Conservation (phyloP, 2,113 vertebrate genomes). For the Istiophorus platypterus region DNA sequence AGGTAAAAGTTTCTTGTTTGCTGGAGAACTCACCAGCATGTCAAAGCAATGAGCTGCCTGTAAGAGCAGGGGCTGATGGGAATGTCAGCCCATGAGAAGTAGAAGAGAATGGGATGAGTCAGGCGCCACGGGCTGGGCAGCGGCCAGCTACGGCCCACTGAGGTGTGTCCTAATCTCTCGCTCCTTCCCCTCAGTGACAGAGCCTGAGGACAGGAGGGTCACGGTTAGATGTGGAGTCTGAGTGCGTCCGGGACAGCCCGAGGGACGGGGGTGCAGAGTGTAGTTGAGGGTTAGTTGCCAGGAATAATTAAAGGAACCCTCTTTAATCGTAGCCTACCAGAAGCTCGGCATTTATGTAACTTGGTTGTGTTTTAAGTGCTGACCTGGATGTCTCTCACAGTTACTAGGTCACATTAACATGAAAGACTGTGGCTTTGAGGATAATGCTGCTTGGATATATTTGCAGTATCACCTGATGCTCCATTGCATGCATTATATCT, state of each 20-base stretch:
- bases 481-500: neutral
- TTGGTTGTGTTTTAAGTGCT: conserved; percentile 22
- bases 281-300: conserved; percentile 32
- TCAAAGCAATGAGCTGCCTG: conserved; percentile 76
- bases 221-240: conserved; percentile 26
- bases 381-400: conserved; percentile 53
- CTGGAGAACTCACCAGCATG: conserved; percentile 64
- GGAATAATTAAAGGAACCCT: conserved; percentile 55
- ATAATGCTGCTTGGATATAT: neutral
- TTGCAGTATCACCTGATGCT: neutral
- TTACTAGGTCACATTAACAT: conserved; percentile 38
- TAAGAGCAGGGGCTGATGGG: conserved; percentile 71
- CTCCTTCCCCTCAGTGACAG: conserved; percentile 48
- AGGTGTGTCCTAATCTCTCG: conserved; percentile 72
- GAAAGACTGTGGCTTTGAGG: neutral
- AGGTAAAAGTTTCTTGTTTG: conserved; percentile 64
- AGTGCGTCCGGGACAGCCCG: conserved; percentile 22
- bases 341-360: conserved; percentile 72
- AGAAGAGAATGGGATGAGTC: conserved; percentile 73
- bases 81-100: conserved; percentile 71
- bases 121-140: conserved; percentile 59
- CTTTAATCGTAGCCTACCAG: conserved; percentile 39
- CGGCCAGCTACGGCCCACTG: conserved; percentile 61
- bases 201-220: conserved; percentile 42
- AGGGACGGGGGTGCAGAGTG: neutral